Percentiles rank a stretch among this genome's conserved stretches.
These are phyloP conservation scores for Herpetotheres cachinnans DNA, from an alignment of 2,113 vertebrate species.

Conservation along the genomic window DNA sequence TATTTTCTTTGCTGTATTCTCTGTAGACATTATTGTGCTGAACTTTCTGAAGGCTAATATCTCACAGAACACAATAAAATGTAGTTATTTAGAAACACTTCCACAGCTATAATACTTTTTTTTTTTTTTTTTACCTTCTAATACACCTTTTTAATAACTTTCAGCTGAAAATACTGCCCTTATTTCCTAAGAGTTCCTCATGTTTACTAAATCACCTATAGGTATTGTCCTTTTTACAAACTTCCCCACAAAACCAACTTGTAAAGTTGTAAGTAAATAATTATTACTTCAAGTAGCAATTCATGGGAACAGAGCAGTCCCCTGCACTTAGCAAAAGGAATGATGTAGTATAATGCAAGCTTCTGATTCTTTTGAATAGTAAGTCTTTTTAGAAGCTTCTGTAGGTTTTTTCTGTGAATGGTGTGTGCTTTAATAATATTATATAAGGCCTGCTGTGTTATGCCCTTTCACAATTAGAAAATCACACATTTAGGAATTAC, in stretches of 20 bases:
- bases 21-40: background rate
- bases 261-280: background rate
- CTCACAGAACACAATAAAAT: background rate
- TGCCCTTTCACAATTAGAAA: background rate
- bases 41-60: background rate
- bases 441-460: background rate
- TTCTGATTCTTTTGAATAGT: background rate
- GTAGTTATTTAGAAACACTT: background rate
- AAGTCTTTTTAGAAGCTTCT: background rate
- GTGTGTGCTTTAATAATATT: background rate
- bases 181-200: background rate
- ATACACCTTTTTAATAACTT: background rate
- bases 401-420: background rate
- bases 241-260: background rate
- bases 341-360: background rate
- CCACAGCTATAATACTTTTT: background rate
- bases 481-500: background rate
- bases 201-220: background rate
- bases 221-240: background rate
- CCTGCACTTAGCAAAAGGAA: background rate
- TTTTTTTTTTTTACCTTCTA: background rate
- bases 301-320: background rate
- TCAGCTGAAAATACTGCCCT: background rate
- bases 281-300: background rate
- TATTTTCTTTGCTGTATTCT: background rate